phyloP scores from a whole-genome alignment of 1,140 invertebrate genomes.

The Musca domestica region DNA sequence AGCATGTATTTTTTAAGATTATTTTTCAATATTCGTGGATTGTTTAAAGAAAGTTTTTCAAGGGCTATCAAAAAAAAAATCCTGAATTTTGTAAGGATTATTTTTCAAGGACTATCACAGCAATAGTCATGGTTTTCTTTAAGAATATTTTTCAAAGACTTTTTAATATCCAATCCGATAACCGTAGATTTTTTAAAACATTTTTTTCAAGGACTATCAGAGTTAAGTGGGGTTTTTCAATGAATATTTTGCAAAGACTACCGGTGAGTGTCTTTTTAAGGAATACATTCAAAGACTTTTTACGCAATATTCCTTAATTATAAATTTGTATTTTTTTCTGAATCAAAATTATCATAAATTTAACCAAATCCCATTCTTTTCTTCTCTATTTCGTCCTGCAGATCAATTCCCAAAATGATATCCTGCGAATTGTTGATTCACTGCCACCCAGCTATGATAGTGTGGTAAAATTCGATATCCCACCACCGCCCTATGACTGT shows the following conservation, averaged over 20 bases:
- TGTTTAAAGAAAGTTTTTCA: too few relatives aligned
- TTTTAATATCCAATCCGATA: too few relatives aligned
- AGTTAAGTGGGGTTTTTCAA: not conserved
- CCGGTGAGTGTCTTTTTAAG: not conserved
- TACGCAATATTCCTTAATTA: not conserved
- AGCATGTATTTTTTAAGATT: too few relatives aligned
- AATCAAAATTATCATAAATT: not conserved
- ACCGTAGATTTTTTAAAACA: too few relatives aligned
- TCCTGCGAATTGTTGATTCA: conserved; percentile 48
- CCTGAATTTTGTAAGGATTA: too few relatives aligned
- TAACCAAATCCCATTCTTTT: not conserved
- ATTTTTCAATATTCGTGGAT: too few relatives aligned
- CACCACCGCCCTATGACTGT: conserved; percentile 48
- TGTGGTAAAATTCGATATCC: conserved; percentile 47
- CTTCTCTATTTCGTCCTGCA: conserved; percentile 23
- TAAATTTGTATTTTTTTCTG: not conserved
- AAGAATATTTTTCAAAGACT: too few relatives aligned
- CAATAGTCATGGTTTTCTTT: too few relatives aligned
- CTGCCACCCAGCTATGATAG: conserved; percentile 51
- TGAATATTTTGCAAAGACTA: not conserved
- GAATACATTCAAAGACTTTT: not conserved
- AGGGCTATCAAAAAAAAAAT: too few relatives aligned
- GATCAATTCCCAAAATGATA: conserved; percentile 53
- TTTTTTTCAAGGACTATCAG: not conserved
- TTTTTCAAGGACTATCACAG: too few relatives aligned